A percentile compares a stretch with the other conserved stretches of the same genome.
Conservation (phyloP, 2,888 invertebrate genomes). For the Xylota segnis region DNA sequence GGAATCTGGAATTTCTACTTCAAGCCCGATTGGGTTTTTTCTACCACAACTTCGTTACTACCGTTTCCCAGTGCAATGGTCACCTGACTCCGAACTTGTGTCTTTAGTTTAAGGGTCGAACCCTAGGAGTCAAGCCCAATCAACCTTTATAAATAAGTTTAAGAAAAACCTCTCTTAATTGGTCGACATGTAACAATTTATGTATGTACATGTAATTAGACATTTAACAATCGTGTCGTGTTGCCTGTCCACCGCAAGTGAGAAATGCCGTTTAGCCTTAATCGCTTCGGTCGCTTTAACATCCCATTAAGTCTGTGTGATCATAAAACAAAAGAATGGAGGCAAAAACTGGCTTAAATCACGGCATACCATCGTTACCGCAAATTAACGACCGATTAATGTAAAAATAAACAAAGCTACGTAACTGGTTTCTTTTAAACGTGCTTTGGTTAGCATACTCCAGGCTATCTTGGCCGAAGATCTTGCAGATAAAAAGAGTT, state of each 20-base stretch:
- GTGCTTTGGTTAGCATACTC: neutral
- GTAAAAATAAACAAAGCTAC: conserved; percentile 1
- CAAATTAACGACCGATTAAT: conserved; percentile 4
- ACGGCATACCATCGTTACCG: neutral
- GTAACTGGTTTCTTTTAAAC: neutral
- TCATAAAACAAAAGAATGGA: neutral
- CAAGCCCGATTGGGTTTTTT: too few species aligned
- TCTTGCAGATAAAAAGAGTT: neutral
- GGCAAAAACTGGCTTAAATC: neutral
- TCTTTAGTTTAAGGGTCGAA: neutral
- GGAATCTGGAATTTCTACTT: too few species aligned
- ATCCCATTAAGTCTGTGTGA: neutral
- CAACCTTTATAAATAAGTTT: neutral
- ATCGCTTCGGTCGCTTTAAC: neutral
- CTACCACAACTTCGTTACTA: too few species aligned
- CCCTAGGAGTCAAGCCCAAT: neutral
- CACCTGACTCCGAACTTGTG: too few species aligned
- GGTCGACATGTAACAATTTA: neutral
- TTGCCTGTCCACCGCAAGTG: neutral
- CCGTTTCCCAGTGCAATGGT: too few species aligned
- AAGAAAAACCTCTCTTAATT: neutral
- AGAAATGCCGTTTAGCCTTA: neutral
- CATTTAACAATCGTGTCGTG: conserved; percentile 6
- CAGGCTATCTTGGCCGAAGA: neutral
- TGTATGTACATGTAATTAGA: neutral